Evolutionary conservation across 2,113 vertebrate species (phyloP), one percentile per base, ranked within the genome.

Genomic region (Pomatostomus ruficeps): DNA sequence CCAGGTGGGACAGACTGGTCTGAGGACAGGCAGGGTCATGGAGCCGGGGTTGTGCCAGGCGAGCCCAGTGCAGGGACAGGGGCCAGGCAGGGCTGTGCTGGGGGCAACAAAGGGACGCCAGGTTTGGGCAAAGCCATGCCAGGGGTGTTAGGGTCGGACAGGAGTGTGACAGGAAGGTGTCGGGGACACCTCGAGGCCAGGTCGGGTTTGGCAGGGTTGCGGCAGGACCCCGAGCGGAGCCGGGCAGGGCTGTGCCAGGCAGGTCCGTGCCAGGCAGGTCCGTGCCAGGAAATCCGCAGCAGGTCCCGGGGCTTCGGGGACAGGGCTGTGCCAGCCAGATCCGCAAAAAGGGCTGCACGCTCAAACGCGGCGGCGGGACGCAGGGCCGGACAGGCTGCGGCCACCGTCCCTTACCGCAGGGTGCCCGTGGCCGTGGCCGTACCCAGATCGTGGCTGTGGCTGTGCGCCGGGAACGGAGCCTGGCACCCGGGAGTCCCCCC

Each of bases 401-500:
- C 46, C 51, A 42, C 70, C 4, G 12, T 52, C 45, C 36, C 24
- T 57, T 81, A 15, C 36, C 45, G 36, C 45, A 49, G 58, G 19
- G 49, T 93, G 71, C 65, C 74, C 36, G 43, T 48, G 51, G 6
- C 46, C 38, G n/a, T 46, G 25, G 38, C 89, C 8, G 59, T 80
- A 88, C 58, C 76, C 81, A 12, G 26, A 9, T 59, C 38, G n/a
- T 22, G 48, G 4, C 61, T 66, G 24, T 52, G 75, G 35, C 78
- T 70, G 95, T 78, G 91, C 68, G 49, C 67, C 75, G 91, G 80
- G 91, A 94, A 90, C 90, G 61, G 61, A 82, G 97, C 93, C 90
- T 93, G 97, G 95, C 96, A 71, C 91, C 89, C 65, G 63, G 57
- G 92, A 92, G 87, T 96, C 94, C 91, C 85, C 80, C 92, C 86